Percentiles rank a stretch among this genome's conserved stretches.
Conservation (phyloP, 1,140 invertebrate genomes). For the Portunus trituberculatus region DNA sequence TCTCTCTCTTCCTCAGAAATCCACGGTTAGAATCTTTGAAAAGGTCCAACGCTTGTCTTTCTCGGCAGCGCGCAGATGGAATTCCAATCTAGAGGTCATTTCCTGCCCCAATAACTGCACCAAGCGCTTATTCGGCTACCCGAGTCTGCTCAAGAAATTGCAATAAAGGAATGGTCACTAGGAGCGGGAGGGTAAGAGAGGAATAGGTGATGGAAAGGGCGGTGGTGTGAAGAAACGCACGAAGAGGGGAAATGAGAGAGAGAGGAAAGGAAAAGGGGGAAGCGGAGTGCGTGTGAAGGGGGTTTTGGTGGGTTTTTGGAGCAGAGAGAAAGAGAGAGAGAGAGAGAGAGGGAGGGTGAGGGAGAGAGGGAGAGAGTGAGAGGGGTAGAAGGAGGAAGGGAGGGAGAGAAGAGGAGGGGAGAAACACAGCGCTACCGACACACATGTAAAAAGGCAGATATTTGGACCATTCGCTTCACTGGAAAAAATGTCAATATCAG, state of each 20-base stretch:
- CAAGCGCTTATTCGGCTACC: slow-evolving; percentile 69
- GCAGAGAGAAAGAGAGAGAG: slow-evolving; percentile 47
- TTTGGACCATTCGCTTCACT: slow-evolving; percentile 68
- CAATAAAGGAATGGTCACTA: slow-evolving; percentile 72
- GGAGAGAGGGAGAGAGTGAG: background rate
- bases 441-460: slow-evolving; percentile 62
- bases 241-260: background rate
- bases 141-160: slow-evolving; percentile 67
- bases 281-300: background rate
- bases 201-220: slow-evolving; percentile 30
- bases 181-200: slow-evolving; percentile 53
- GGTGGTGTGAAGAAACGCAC: background rate
- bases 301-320: too few relatives aligned
- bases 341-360: slow-evolving; percentile 54
- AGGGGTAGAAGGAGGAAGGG: slow-evolving; percentile 50
- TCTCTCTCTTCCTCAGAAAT: slow-evolving; percentile 62
- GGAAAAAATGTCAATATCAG: slow-evolving; percentile 71
- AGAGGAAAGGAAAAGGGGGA: background rate
- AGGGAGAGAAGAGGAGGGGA: slow-evolving; percentile 28
- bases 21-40: slow-evolving; percentile 72
- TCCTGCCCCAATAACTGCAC: slow-evolving; percentile 77
- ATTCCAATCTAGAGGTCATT: slow-evolving; percentile 77
- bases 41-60: slow-evolving; percentile 70
- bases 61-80: slow-evolving; percentile 74
- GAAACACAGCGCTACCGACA: background rate